Conservation (phyloP, 2,797 vertebrate species). For the Poecilia picta region DNA sequence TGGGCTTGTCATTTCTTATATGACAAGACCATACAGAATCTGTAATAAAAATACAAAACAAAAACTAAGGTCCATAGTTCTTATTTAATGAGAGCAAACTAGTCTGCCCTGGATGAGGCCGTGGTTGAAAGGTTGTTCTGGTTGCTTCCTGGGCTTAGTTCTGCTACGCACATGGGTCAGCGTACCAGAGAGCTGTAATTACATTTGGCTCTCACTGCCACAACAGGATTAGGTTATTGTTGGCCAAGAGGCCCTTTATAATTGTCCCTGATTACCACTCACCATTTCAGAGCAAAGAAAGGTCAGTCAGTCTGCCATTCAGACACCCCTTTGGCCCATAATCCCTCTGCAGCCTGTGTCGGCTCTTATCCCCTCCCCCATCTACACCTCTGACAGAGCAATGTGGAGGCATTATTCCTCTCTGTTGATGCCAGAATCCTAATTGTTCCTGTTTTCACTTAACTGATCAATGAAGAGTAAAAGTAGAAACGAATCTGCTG, state of each 20-base stretch:
- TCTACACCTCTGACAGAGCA: conserved; percentile 22
- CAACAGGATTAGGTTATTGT: conserved; percentile 79
- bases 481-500: conserved; percentile 38
- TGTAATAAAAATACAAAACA: conserved; percentile 45
- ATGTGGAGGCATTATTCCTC: conserved; percentile 44
- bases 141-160: conserved; percentile 64
- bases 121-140: conserved; percentile 41
- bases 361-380: conserved; percentile 13
- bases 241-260: conserved; percentile 72
- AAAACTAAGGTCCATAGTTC: conserved; percentile 11
- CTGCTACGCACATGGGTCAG: conserved; percentile 55
- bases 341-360: conserved; percentile 55
- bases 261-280: conserved; percentile 78
- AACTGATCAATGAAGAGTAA: conserved; percentile 31
- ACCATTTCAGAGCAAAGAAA: conserved; percentile 64
- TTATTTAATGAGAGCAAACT: conserved; percentile 34
- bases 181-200: conserved; percentile 66
- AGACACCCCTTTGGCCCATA: conserved; percentile 70
- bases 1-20: not conserved
- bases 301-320: conserved; percentile 71
- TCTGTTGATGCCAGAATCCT: conserved; percentile 53
- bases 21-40: conserved; percentile 2
- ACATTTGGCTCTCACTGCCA: conserved; percentile 71
- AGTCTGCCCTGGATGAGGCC: conserved; percentile 35
- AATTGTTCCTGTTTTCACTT: conserved; percentile 43